Evolutionary conservation across 1,140 invertebrate species (phyloP), one percentile per base, ranked within the genome.

Genomic region (Drosophila sechellia): DNA sequence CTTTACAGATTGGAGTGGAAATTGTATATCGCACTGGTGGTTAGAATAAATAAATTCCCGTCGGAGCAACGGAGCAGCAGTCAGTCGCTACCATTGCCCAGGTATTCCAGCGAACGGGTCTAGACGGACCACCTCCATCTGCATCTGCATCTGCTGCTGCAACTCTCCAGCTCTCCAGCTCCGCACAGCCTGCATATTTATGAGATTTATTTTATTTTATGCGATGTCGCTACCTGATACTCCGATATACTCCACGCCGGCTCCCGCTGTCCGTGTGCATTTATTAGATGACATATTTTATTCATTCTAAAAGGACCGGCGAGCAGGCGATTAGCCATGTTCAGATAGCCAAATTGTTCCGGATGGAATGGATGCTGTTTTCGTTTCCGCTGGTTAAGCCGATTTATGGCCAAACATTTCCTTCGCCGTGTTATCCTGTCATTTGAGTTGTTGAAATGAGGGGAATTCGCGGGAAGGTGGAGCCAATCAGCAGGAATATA

Each of bases 191-290:
- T 87, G 79, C 73, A 87, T 89, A 87, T 87, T 87, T 87, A 87
- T 87, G 84, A 89, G 84, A 87, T 89, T 89, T 89, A 79, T 84
- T 89, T 89, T 73, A 79, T 68, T 89, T 89, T 89, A 89, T 89
- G 79, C 84, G 79, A 87, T 77, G 72, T 84, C 46, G 68, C 84
- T 80, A 89, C 72, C 76, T 87, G 79, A 84, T 84, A 77, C 63
- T 61, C 34, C n/a, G 6, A 50, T 31, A 50, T 31, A 5, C 48
- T 31, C n/a, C 46, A 27, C 27, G 8, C 31, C 31, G 6, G 25
- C 8, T 31, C n/a, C 50, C 25, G 64, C 65, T 66, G 35, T 59
- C 52, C 58, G 46, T 57, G 49, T 37, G 45, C 69, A 49, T 79
- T 65, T 79, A 76, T 76, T 76, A 84, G 80, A 70, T 73, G 50